Evolutionary conservation across 2,113 vertebrate genomes (phyloP).

Genomic region (Meles meles): DNA sequence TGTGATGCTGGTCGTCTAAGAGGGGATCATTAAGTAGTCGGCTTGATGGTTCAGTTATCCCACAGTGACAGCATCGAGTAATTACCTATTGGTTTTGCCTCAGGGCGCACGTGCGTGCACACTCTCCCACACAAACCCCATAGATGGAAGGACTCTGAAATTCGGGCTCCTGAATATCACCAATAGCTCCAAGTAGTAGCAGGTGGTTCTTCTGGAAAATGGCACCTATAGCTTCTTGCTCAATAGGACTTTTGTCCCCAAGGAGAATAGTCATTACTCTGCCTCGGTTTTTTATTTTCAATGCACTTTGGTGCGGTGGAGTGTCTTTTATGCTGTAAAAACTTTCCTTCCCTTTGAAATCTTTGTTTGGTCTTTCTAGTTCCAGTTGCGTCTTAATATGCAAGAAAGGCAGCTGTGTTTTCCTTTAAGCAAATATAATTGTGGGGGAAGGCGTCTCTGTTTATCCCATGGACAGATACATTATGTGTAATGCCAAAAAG

Average conservation of each 20-base stretch:
- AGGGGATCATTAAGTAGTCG: not conserved
- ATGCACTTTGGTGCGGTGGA: not conserved
- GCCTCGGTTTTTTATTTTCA: not conserved
- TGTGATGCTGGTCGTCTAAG: not conserved
- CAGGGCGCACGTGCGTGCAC: not conserved
- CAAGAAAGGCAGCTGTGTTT: conserved; percentile 64
- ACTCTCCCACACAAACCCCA: not conserved
- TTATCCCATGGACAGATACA: conserved; percentile 42
- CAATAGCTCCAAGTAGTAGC: conserved; percentile 25
- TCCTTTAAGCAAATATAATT: conserved; percentile 50
- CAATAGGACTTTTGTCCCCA: conserved; percentile 49
- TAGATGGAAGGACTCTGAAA: not conserved
- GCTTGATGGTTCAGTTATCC: not conserved
- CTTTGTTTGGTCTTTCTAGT: conserved; percentile 42
- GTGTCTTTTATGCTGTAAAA: conserved; percentile 35
- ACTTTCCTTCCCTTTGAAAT: conserved; percentile 50
- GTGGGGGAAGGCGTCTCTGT: not conserved
- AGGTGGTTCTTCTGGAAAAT: conserved; percentile 49
- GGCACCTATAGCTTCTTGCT: conserved; percentile 21
- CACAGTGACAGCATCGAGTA: not conserved
- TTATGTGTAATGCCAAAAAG: not conserved
- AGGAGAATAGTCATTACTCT: conserved; percentile 45
- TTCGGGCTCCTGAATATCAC: not conserved
- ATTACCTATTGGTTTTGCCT: conserved; percentile 14
- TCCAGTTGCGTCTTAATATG: conserved; percentile 37